These are phyloP conservation scores for Brachyrhaphis roseni DNA, from an alignment of 2,797 vertebrate species.

Conservation along the genomic window DNA sequence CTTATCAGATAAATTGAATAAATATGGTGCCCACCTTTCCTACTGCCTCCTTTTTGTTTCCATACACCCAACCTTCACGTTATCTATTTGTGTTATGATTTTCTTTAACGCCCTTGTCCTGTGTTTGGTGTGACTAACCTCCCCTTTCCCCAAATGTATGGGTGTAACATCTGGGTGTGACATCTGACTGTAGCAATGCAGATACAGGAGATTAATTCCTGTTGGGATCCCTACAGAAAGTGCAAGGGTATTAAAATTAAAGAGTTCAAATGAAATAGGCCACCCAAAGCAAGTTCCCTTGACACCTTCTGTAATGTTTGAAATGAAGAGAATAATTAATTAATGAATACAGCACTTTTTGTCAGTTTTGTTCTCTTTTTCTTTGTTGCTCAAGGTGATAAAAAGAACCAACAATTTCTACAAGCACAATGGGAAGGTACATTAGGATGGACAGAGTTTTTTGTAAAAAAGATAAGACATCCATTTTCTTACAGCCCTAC, in stretches of 20 bases:
- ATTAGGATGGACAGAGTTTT: conserved; percentile 21
- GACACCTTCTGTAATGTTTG: conserved; percentile 32
- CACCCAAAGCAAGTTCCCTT: conserved; percentile 20
- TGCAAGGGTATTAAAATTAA: conserved; percentile 22
- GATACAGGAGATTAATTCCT: not conserved
- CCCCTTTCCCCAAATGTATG: not conserved
- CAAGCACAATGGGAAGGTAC: conserved; percentile 7
- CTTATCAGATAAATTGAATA: not conserved
- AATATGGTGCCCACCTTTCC: not conserved
- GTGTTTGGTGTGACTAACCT: not conserved
- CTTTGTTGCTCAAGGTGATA: conserved; percentile 22
- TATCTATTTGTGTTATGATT: not conserved
- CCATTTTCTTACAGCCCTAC: not conserved
- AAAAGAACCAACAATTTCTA: conserved; percentile 27
- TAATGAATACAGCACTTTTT: conserved; percentile 48
- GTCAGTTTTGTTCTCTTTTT: conserved; percentile 39
- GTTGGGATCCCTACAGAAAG: conserved; percentile 14
- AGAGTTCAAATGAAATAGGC: conserved; percentile 25
- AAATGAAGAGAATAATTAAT: conserved; percentile 60
- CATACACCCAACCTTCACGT: not conserved
- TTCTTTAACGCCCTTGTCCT: not conserved
- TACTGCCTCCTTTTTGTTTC: not conserved
- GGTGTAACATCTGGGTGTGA: not conserved
- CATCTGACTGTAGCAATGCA: not conserved
- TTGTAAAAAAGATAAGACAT: conserved; percentile 13